Percentiles rank a stretch among this genome's conserved stretches.
Conservation (phyloP, 2,113 vertebrate species). For the Donacobius atricapilla region DNA sequence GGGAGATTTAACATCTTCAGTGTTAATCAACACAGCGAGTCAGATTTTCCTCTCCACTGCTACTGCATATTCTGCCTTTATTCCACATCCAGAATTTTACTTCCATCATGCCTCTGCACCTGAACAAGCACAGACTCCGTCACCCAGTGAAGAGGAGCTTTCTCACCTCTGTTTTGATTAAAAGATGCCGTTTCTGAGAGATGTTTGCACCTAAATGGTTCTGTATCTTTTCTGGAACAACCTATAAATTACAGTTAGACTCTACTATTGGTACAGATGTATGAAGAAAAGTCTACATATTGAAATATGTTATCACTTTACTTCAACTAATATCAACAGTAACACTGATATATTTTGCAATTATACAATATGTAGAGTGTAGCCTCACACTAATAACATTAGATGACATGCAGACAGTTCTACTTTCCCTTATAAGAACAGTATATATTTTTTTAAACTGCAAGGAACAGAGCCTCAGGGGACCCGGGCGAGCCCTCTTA, state of each 20-base stretch:
- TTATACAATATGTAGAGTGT: constrained; percentile 85
- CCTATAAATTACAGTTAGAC: constrained; percentile 76
- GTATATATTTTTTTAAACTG: constrained; percentile 67
- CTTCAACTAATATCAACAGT: constrained; percentile 84
- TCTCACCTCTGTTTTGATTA: background rate
- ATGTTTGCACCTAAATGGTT: constrained; percentile 29
- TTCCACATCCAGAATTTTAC: background rate
- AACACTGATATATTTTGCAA: constrained; percentile 88
- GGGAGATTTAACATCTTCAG: background rate
- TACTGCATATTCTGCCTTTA: background rate
- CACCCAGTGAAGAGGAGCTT: background rate
- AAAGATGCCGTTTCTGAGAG: constrained; percentile 8
- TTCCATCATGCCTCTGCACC: background rate
- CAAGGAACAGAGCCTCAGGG: constrained; percentile 72
- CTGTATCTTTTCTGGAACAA: constrained; percentile 82
- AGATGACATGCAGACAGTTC: constrained; percentile 83
- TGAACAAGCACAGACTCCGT: background rate
- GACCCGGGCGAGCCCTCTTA: constrained; percentile 46
- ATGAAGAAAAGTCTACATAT: constrained; percentile 79
- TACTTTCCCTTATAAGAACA: constrained; percentile 61
- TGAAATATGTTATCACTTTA: constrained; percentile 87
- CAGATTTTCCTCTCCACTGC: constrained; percentile 26
- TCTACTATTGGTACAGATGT: constrained; percentile 76
- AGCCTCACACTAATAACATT: constrained; percentile 76
- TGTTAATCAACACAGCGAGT: background rate